Conservation (phyloP, 2,888 invertebrate species). For the Oxytorus armatus region DNA sequence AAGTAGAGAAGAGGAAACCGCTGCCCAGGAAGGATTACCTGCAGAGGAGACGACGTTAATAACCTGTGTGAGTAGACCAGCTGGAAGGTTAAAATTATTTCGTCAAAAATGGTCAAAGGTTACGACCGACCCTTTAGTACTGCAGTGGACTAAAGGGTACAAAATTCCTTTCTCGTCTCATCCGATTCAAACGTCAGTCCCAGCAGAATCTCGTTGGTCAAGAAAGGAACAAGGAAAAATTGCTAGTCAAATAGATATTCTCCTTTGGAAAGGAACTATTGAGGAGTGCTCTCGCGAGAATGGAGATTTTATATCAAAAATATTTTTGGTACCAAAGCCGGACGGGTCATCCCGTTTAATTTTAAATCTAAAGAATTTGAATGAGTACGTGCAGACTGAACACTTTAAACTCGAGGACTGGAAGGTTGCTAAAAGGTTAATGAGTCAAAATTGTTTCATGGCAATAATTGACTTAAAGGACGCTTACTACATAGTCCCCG, state of each 20-base stretch:
- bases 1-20: too few species aligned
- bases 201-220: too few species aligned
- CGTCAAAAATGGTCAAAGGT: constrained; percentile 25
- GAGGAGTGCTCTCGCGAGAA: not conserved
- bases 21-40: too few species aligned
- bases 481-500: constrained; percentile 61
- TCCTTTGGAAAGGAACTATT: not conserved
- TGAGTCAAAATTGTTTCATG: constrained; percentile 44
- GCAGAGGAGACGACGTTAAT: constrained; percentile 9
- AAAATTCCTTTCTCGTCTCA: not conserved
- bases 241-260: not conserved
- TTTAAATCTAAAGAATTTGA: constrained; percentile 41
- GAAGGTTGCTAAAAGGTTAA: constrained; percentile 33
- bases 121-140: constrained; percentile 18
- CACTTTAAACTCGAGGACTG: constrained; percentile 66
- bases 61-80: constrained; percentile 11
- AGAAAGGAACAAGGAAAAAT: too few species aligned
- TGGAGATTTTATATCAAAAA: not conserved
- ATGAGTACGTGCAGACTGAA: constrained; percentile 40
- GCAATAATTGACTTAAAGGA: constrained; percentile 53
- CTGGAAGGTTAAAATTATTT: constrained; percentile 38
- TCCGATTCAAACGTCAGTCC: not conserved
- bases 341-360: not conserved
- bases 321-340: not conserved
- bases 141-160: constrained; percentile 23